phyloP scores from a whole-genome alignment of 2,113 vertebrate genomes.

The Cettia cetti region DNA sequence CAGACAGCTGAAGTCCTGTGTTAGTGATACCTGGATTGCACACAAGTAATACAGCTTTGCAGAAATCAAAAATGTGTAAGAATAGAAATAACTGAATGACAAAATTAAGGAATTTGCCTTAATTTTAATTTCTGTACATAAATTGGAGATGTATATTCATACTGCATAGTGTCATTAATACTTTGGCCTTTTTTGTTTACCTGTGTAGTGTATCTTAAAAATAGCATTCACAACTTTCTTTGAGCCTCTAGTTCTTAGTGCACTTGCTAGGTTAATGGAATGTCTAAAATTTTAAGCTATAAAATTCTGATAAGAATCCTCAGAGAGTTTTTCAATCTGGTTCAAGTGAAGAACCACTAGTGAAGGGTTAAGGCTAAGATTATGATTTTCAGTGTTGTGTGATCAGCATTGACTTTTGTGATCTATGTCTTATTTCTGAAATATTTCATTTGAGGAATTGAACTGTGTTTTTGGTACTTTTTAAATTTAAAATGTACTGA shows the following conservation, averaged over 20 bases:
- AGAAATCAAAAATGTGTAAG: not conserved
- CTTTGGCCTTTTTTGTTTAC: not conserved
- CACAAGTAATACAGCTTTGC: not conserved
- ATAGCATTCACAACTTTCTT: not conserved
- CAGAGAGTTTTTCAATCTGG: not conserved
- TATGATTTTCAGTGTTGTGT: not conserved
- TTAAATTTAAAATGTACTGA: not conserved
- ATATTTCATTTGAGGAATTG: not conserved
- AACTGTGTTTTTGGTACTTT: not conserved
- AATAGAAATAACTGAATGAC: not conserved
- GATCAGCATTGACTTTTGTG: not conserved
- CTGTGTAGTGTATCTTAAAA: not conserved
- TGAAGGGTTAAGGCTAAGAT: not conserved
- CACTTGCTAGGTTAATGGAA: not conserved
- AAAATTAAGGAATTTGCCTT: not conserved
- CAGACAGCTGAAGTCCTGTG: not conserved
- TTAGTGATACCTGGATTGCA: not conserved
- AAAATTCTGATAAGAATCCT: not conserved
- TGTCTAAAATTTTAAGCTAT: not conserved
- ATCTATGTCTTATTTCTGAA: not conserved
- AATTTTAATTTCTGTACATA: not conserved
- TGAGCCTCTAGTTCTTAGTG: not conserved
- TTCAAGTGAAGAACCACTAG: not conserved
- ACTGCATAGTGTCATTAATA: not conserved
- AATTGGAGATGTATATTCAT: not conserved